Evolutionary conservation across 2,113 vertebrate species (phyloP), one percentile per base, ranked within the genome.

Genomic region (Peromyscus polionotus): DNA sequence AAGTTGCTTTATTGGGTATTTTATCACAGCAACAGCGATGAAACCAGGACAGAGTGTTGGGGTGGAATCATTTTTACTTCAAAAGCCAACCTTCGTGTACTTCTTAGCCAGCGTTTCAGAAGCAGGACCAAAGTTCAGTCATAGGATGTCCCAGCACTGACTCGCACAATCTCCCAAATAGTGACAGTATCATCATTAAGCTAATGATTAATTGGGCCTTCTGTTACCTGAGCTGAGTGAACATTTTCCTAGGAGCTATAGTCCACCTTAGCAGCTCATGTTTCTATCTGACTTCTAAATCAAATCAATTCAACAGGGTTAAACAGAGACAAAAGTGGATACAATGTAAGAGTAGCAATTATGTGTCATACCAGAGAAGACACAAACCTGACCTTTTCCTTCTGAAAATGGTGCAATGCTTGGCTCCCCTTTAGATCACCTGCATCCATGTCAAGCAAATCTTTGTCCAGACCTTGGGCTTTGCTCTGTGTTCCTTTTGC

Each of bases 271-370:
- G 63, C 39, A 63, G 28, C 86, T 70, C 84, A 73, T 65, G 76
- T 61, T 95, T n/a, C 45, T 16, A 28, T 80, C 61, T 87, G 54
- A 73, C 87, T 83, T 54, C 79, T 90, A 83, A 95, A 86, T 72
- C 51, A 93, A 68, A 16, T 85, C 65, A 92, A 61, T 63, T 81
- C 42, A 45, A 73, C 16, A 20, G 57, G 33, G 36, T 63, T 42
- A 63, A 93, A 63, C 87, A 93, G 68, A 90, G 81, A 81, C 72
- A 95, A 83, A 54, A 95, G 51, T 16, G 63, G 94, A 85, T 57
- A 68, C 31, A 33, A 12, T 7, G 0, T 48, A 31, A 77, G 59
- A 91, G n/a, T 36, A 81, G 61, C 39, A 90, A 19, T 22, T 33
- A 33, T 4, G 36, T n/a, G 20, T 70, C 59, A 16, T 65, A 2